phyloP scores from a whole-genome alignment of 64 coral and sea anemone genomes.

The Anthopleura sola region DNA sequence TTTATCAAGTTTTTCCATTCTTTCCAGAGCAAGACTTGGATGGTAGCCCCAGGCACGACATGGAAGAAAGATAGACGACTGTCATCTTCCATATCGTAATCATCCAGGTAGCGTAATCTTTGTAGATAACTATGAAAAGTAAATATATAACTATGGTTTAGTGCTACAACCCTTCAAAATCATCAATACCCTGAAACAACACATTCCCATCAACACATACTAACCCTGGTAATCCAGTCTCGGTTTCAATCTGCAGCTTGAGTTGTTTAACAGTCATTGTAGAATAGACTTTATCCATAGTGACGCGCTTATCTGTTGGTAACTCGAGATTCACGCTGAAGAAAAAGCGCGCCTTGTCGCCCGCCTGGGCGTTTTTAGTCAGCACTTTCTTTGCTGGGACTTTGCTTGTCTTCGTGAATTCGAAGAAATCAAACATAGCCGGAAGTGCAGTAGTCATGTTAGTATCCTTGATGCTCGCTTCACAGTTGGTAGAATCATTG shows the following conservation, averaged over 20 bases:
- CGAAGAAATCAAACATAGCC: not conserved
- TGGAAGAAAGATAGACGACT: conserved; percentile 52
- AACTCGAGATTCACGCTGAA: conserved; percentile 31
- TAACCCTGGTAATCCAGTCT: conserved; percentile 43
- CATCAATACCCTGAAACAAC: too few relatives aligned
- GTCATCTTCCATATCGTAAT: conserved; percentile 59
- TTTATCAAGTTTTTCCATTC: conserved; percentile 56
- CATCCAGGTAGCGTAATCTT: conserved; percentile 68
- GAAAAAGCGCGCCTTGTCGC: not conserved
- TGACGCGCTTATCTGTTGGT: conserved; percentile 27
- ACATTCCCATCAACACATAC: too few relatives aligned
- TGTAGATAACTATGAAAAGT: conserved; percentile 41
- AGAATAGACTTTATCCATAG: conserved; percentile 11
- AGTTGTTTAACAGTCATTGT: conserved; percentile 31
- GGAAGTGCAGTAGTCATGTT: not conserved
- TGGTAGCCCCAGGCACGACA: conserved; percentile 60
- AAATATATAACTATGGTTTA: not conserved
- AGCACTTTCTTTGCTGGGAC: not conserved
- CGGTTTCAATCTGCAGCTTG: conserved; percentile 30
- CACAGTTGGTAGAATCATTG: not conserved
- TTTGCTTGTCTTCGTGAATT: not conserved
- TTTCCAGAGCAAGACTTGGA: conserved; percentile 60
- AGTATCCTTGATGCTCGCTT: not conserved
- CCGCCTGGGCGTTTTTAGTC: not conserved
- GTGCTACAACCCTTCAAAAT: too few relatives aligned